Evolutionary conservation across 2,113 vertebrate genomes (phyloP).

Genomic region (Seriola quinqueradiata): DNA sequence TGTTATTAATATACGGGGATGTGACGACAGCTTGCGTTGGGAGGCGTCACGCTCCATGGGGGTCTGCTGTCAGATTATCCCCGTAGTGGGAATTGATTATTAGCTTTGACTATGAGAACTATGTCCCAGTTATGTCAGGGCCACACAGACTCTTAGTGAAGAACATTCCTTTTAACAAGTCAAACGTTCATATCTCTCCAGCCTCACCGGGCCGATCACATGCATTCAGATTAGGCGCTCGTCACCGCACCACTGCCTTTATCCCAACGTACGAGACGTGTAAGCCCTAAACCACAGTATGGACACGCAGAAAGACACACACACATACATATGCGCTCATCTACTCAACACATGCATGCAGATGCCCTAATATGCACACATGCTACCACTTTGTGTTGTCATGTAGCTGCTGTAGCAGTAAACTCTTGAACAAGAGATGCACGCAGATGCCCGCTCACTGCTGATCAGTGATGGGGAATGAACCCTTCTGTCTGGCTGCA

Average conservation of each 20-base stretch:
- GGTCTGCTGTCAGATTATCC: conserved; percentile 81
- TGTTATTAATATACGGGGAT: conserved; percentile 66
- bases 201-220: conserved; percentile 67
- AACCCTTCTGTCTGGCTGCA: conserved; percentile 81
- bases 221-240: conserved; percentile 67
- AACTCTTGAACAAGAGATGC: conserved; percentile 58
- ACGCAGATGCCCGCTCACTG: conserved; percentile 58
- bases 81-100: conserved; percentile 82
- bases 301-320: conserved; percentile 30
- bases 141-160: conserved; percentile 78
- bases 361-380: conserved; percentile 50
- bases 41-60: conserved; percentile 59
- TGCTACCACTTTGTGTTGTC: conserved; percentile 59
- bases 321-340: conserved; percentile 38
- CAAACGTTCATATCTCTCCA: conserved; percentile 73
- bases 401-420: conserved; percentile 55
- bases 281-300: conserved; percentile 52
- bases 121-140: conserved; percentile 86
- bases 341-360: conserved; percentile 54
- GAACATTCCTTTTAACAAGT: conserved; percentile 83
- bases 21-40: conserved; percentile 62
- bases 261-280: conserved; percentile 54
- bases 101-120: conserved; percentile 83
- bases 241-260: conserved; percentile 68
- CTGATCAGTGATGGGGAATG: conserved; percentile 78